Conservation (phyloP, 2,797 vertebrate genomes). For the Amphiprion clarkii region DNA sequence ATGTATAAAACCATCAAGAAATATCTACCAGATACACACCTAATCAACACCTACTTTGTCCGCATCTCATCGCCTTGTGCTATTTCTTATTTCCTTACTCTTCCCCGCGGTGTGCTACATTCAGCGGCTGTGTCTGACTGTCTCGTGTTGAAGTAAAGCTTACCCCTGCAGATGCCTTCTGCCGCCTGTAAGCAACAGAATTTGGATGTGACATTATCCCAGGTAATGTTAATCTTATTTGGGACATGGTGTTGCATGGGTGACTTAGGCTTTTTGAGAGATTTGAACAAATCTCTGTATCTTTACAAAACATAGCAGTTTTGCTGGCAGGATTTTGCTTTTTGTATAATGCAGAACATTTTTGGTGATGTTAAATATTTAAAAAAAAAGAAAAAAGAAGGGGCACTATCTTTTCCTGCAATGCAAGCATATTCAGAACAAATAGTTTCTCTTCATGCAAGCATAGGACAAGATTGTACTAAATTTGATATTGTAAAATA, state of each 20-base stretch:
- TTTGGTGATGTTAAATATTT: slow-evolving; percentile 19
- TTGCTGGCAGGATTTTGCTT: slow-evolving; percentile 17
- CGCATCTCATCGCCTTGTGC: slow-evolving; percentile 45
- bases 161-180: slow-evolving; percentile 54
- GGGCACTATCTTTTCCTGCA: slow-evolving; percentile 1
- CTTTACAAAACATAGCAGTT: slow-evolving; percentile 43
- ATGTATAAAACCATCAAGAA: slow-evolving; percentile 39
- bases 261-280: slow-evolving; percentile 55
- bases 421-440: slow-evolving; percentile 10
- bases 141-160: slow-evolving; percentile 56
- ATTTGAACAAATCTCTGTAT: slow-evolving; percentile 62
- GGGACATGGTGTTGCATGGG: slow-evolving; percentile 67
- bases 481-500: not conserved
- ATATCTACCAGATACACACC: slow-evolving; percentile 35
- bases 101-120: slow-evolving; percentile 56
- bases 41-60: slow-evolving; percentile 56
- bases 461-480: not conserved
- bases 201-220: slow-evolving; percentile 75
- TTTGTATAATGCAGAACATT: slow-evolving; percentile 6
- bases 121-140: slow-evolving; percentile 52
- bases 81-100: slow-evolving; percentile 36
- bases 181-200: slow-evolving; percentile 69
- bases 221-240: slow-evolving; percentile 74
- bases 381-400: slow-evolving; percentile 30
- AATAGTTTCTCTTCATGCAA: not conserved